Conservation (phyloP, 1,140 invertebrate genomes). For the Cydia pomonella region DNA sequence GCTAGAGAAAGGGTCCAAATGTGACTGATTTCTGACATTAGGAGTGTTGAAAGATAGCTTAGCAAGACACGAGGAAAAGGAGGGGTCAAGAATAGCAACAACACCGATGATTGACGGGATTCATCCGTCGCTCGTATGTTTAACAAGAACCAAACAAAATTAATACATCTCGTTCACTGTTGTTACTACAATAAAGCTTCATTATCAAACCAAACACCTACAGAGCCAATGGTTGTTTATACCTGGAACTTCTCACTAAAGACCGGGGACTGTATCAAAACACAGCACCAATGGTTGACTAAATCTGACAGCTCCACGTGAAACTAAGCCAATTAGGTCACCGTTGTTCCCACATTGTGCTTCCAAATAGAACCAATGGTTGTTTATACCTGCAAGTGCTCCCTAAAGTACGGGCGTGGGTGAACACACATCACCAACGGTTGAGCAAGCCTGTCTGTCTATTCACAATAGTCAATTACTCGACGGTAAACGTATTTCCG, state of each 20-base stretch:
- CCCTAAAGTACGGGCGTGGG: slow-evolving; percentile 19
- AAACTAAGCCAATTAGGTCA: slow-evolving; percentile 4
- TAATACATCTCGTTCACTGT: not conserved
- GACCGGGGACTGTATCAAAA: not conserved
- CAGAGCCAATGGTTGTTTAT: not conserved
- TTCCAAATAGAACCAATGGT: slow-evolving; percentile 28
- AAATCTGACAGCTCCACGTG: not conserved
- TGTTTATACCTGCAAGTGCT: slow-evolving; percentile 24
- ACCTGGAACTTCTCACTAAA: slow-evolving; percentile 2
- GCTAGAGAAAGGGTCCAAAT: not conserved
- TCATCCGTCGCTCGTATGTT: not conserved
- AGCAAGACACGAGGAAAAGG: not conserved
- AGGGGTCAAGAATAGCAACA: not conserved
- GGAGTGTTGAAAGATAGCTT: not conserved
- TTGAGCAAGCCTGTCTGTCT: slow-evolving; percentile 20
- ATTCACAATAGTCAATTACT: not conserved
- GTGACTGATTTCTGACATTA: not conserved
- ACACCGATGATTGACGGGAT: not conserved
- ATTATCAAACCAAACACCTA: not conserved
- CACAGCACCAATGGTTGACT: not conserved
- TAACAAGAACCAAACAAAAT: not conserved
- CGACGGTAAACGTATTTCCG: not conserved
- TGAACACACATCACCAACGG: slow-evolving; percentile 22
- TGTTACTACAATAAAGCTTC: not conserved
- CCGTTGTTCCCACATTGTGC: not conserved